Conservation (phyloP, 2,888 invertebrate species). For the Phaonia tiefii region DNA sequence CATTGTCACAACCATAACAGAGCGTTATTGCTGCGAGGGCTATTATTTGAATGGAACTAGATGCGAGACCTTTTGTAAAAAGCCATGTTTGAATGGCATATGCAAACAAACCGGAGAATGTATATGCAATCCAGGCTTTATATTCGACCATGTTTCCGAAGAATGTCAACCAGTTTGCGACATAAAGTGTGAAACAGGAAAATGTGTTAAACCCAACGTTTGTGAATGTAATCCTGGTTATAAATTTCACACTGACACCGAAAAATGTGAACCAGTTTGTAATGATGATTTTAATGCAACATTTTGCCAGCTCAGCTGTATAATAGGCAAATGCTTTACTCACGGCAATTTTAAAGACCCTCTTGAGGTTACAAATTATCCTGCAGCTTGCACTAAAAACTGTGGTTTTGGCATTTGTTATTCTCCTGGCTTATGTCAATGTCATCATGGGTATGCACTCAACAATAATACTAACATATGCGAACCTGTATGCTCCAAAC, state of each 20-base stretch:
- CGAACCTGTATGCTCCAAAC: neutral
- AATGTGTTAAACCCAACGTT: slow-evolving; percentile 22
- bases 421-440: neutral
- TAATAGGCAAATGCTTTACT: slow-evolving; percentile 3
- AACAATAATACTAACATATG: neutral
- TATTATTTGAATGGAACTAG: neutral
- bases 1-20: neutral
- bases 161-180: neutral
- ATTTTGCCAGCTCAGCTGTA: neutral
- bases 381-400: neutral
- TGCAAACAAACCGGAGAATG: slow-evolving; percentile 1
- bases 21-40: neutral
- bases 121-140: neutral
- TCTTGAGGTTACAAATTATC: neutral
- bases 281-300: neutral
- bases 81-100: neutral
- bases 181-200: neutral
- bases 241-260: neutral
- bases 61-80: neutral
- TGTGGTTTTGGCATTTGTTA: slow-evolving; percentile 16
- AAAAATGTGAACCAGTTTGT: slow-evolving; percentile 47
- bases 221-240: slow-evolving; percentile 39
- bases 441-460: slow-evolving; percentile 2
- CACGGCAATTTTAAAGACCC: neutral
- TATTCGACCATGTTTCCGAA: neutral